These are phyloP conservation scores for Phainopepla nitens DNA, from an alignment of 2,113 vertebrate genomes.

Conservation along the genomic window DNA sequence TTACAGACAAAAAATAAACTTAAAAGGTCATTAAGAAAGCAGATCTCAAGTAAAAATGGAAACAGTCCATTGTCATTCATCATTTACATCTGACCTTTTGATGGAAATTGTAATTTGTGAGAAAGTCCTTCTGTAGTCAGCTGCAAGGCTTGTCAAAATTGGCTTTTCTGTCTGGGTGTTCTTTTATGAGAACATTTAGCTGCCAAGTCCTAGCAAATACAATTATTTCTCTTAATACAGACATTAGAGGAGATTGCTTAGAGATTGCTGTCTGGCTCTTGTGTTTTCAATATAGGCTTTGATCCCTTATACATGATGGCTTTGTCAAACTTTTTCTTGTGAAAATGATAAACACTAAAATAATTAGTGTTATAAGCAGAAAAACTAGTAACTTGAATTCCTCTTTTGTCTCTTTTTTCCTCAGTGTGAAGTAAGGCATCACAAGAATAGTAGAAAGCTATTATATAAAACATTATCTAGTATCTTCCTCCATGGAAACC, in stretches of 20 bases:
- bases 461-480: not conserved
- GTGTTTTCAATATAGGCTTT: not conserved
- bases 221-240: slow-evolving; percentile 1
- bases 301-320: not conserved
- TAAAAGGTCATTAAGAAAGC: slow-evolving; percentile 17
- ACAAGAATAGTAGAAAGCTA: not conserved
- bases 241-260: not conserved
- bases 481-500: not conserved
- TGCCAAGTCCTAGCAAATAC: slow-evolving; percentile 17
- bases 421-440: not conserved
- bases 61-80: slow-evolving; percentile 32
- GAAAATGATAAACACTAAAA: not conserved
- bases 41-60: not conserved
- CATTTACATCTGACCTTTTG: slow-evolving; percentile 29
- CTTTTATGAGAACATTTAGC: not conserved
- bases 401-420: not conserved
- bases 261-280: not conserved
- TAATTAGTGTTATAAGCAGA: not conserved
- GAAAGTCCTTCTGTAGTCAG: not conserved
- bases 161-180: slow-evolving; percentile 33
- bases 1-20: slow-evolving; percentile 55
- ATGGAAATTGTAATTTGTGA: slow-evolving; percentile 23
- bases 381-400: not conserved
- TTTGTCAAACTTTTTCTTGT: not conserved
- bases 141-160: not conserved